Evolutionary conservation across 64 coral and sea anemone species (phyloP).

Genomic region (Pocillopora damicornis): DNA sequence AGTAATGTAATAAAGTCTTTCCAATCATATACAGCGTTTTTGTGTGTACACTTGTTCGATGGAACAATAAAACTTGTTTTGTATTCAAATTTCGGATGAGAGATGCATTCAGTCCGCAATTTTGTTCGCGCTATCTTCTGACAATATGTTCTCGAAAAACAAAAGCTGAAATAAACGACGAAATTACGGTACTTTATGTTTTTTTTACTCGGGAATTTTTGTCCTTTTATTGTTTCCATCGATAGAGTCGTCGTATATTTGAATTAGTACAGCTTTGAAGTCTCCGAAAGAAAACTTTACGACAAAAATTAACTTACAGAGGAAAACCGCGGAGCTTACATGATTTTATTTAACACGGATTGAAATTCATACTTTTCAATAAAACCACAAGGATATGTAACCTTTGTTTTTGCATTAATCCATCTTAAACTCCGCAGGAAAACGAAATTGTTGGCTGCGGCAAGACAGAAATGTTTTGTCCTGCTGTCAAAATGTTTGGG

Average conservation of each 20-base stretch:
- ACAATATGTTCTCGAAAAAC: neutral
- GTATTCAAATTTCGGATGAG: neutral
- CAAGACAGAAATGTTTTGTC: neutral
- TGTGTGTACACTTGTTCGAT: slow-evolving; percentile 3
- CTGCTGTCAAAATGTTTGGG: slow-evolving; percentile 35
- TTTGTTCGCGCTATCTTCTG: neutral
- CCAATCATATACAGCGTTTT: neutral
- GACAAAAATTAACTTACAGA: slow-evolving; percentile 12
- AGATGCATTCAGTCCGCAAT: neutral
- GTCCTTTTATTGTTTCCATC: neutral
- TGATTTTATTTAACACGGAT: neutral
- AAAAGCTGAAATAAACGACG: neutral
- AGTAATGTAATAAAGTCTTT: neutral
- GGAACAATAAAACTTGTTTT: slow-evolving; percentile 10
- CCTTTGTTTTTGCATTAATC: neutral
- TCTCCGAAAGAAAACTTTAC: slow-evolving; percentile 12
- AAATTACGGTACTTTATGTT: neutral
- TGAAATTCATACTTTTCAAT: neutral
- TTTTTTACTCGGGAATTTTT: slow-evolving; percentile 1
- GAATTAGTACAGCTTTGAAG: slow-evolving; percentile 21
- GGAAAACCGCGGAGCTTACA: neutral
- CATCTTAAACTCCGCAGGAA: neutral
- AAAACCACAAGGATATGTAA: neutral
- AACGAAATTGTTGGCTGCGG: neutral
- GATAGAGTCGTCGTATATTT: slow-evolving; percentile 9